Evolutionary conservation across 2,113 vertebrate genomes (phyloP).

Genomic region (Cyanoramphus novaezelandiae): DNA sequence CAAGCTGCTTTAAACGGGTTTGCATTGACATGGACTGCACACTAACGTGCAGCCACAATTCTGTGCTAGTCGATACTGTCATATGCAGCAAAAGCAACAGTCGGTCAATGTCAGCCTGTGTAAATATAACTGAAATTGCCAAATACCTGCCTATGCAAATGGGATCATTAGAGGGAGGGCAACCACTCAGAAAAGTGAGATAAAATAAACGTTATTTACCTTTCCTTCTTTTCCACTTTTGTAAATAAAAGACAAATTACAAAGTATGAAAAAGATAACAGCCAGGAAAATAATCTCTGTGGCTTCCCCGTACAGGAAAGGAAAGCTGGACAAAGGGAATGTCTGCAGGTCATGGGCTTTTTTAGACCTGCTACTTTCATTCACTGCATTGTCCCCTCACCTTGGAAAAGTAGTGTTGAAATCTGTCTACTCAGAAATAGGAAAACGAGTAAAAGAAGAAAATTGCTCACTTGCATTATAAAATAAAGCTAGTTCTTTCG

Average conservation of each 20-base stretch:
- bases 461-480: neutral
- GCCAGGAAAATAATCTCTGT: neutral
- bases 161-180: neutral
- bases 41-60: rapidly evolving
- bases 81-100: slow-evolving; percentile 38
- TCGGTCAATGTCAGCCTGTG: neutral
- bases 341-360: neutral
- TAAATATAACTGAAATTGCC: neutral
- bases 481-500: neutral
- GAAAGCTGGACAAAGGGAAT: neutral
- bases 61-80: neutral
- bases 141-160: neutral
- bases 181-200: neutral
- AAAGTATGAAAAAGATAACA: neutral
- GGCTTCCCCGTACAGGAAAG: neutral
- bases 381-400: neutral
- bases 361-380: neutral
- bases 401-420: neutral
- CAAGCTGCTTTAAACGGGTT: neutral
- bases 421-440: neutral
- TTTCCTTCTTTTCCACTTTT: neutral
- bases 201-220: neutral
- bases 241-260: neutral
- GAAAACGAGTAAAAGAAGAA: neutral
- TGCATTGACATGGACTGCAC: neutral